Base-by-base conservation (phyloP, 2,888 invertebrate species). In the Disparrhopalites patrizii region DNA sequence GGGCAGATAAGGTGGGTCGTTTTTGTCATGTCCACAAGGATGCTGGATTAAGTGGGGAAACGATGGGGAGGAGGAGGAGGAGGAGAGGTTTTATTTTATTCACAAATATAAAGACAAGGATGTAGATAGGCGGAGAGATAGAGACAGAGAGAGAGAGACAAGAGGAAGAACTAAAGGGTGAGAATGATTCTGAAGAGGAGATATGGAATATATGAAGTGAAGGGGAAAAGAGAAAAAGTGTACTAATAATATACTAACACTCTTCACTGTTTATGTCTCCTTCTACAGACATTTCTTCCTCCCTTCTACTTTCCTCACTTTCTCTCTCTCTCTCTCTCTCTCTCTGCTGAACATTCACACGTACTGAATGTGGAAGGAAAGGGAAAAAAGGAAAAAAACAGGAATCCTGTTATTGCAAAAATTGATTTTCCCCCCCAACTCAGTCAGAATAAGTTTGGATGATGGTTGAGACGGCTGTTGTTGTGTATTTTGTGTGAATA, bases 301-400 rank as follows among this genome's bases (percentile, higher is more conserved):
- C 18, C 51, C 27, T 3, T 15, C 27, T 51, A 10, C 15, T 13
- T 36, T n/a, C n/a, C n/a, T n/a, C n/a, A n/a, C n/a, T n/a, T n/a
- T n/a, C n/a, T n/a, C n/a, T n/a, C n/a, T n/a, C n/a, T 55, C 55
- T 5, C 18, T 8, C 13, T 51, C 54, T 54, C 30, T 28, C 54
- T n/a, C 54, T 55, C 55, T 55, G 43, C 10, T 20, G 15, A 20
- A 58, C 50, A n/a, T 28, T 13, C 23, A 50, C 10, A 50, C 5
- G 27, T 47, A 23, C 8, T 20, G 20, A 47, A 47, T 47, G 23
- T 47, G 47, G 23, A 47, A 13, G 23, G 7, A 47, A 3, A 47
- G 18, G 23, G n/a, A n/a, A n/a, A 47, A 18, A 25, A 40, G 40
- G 13, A 18, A 10, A 13, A 40, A 13, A 47, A 47, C 20, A 47